These are phyloP conservation scores for Tenthredo mesomela DNA, from an alignment of 2,888 invertebrate species.

Conservation along the genomic window DNA sequence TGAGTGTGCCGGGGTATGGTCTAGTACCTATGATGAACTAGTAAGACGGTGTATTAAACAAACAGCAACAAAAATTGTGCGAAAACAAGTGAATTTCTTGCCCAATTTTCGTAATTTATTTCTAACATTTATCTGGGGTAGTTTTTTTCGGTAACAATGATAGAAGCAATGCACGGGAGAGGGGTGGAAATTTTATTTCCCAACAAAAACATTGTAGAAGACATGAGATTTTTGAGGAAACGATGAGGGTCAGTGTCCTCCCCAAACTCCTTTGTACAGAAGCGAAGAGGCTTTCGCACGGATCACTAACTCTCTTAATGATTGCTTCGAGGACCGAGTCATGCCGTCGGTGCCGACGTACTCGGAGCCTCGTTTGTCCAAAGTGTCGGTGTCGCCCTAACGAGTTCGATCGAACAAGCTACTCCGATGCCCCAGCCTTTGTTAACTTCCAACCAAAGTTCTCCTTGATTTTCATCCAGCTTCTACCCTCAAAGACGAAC, in stretches of 20 bases:
- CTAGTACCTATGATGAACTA: background rate
- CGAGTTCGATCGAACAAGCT: constrained; percentile 37
- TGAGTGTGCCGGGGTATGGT: too few species aligned
- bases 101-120: background rate
- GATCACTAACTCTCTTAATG: constrained; percentile 43
- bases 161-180: background rate
- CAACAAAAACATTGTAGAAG: background rate
- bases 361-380: constrained; percentile 35
- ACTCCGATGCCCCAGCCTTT: constrained; percentile 32
- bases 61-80: background rate
- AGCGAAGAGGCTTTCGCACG: constrained; percentile 29
- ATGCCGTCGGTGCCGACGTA: constrained; percentile 12
- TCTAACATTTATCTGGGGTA: background rate
- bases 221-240: background rate
- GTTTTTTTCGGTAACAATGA: background rate
- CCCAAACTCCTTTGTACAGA: background rate
- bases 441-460: constrained; percentile 24
- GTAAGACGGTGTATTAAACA: background rate
- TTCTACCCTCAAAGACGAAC: constrained; percentile 27
- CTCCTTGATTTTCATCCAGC: constrained; percentile 25
- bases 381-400: constrained; percentile 38
- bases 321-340: constrained; percentile 39
- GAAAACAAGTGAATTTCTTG: background rate
- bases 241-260: constrained; percentile 27
- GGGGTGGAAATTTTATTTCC: background rate